Conservation (phyloP, 2,888 invertebrate species). For the Temnothorax ravouxi region DNA sequence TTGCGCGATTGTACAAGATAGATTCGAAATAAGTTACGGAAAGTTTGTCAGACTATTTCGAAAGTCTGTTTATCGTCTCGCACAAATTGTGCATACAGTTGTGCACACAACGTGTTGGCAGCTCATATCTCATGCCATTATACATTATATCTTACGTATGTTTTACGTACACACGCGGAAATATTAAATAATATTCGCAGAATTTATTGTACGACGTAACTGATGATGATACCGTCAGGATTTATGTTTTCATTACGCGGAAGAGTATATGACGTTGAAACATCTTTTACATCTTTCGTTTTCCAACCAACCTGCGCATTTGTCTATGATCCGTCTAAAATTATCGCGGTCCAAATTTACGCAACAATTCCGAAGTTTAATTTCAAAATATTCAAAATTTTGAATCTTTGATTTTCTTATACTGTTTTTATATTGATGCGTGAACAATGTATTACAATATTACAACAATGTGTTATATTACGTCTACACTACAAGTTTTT, state of each 20-base stretch:
- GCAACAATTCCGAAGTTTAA: not conserved
- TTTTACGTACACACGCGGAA: not conserved
- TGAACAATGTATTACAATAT: not conserved
- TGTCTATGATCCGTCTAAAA: not conserved
- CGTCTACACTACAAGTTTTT: not conserved
- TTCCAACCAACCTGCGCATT: not conserved
- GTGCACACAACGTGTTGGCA: slow-evolving; percentile 9
- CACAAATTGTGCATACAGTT: not conserved
- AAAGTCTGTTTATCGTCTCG: slow-evolving; percentile 25
- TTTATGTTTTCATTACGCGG: not conserved
- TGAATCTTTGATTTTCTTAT: not conserved
- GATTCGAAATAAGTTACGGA: slow-evolving; percentile 16
- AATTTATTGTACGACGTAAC: slow-evolving; percentile 20
- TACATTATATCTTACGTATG: not conserved
- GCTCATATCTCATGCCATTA: slow-evolving; percentile 12
- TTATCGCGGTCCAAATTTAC: not conserved
- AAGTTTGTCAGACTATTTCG: slow-evolving; percentile 26
- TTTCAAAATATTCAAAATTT: not conserved
- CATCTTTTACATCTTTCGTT: not conserved
- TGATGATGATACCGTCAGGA: slow-evolving; percentile 4
- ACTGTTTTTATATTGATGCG: not conserved
- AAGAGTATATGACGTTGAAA: not conserved
- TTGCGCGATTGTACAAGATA: not conserved
- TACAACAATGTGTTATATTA: too few species aligned
- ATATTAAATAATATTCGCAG: slow-evolving; percentile 8